Conservation (phyloP, 2,113 vertebrate species). For the Petroica traversi region DNA sequence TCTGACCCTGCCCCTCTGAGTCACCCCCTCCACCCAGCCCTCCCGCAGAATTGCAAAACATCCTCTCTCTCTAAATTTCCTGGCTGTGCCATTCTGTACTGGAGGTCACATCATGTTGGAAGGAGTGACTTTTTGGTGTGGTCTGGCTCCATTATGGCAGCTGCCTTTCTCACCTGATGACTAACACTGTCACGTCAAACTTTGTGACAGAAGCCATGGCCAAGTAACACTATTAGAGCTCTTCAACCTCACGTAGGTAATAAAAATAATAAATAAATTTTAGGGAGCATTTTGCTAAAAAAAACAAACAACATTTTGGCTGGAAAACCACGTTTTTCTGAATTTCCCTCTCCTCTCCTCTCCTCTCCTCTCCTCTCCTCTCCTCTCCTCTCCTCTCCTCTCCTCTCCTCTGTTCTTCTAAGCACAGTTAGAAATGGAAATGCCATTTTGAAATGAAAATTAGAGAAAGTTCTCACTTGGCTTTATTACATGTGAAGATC, state of each 20-base stretch:
- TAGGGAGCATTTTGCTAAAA: accelerated
- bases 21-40: neutral
- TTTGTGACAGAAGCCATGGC: neutral
- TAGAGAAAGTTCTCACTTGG: neutral
- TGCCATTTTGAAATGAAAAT: neutral
- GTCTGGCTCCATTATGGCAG: neutral
- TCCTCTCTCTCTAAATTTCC: neutral
- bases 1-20: neutral
- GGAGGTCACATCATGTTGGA: neutral
- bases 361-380: neutral
- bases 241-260: neutral
- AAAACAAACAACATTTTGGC: neutral
- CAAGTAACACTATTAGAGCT: neutral
- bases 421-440: neutral
- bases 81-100: accelerated
- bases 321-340: neutral
- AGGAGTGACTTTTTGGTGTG: neutral
- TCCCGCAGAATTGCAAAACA: neutral
- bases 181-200: neutral
- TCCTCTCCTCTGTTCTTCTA: neutral
- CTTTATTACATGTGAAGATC: neutral
- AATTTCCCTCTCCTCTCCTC: neutral
- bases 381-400: neutral
- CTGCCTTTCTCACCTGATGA: neutral
- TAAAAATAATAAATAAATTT: neutral